These are phyloP conservation scores for Neoaliturus tenellus DNA, from an alignment of 2,888 invertebrate species.

Conservation along the genomic window DNA sequence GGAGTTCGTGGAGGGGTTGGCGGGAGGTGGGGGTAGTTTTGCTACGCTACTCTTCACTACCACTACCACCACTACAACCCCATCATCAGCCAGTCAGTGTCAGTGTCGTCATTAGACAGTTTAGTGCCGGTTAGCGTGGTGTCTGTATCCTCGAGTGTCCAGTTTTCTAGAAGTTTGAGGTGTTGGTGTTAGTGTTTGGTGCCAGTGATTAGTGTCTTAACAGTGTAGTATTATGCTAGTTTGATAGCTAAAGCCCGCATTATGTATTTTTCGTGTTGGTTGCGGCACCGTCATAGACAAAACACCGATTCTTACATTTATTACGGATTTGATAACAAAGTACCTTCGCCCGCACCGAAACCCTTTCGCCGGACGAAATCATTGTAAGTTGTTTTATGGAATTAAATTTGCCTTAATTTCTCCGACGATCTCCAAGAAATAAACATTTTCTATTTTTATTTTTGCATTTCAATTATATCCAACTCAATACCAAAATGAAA, in stretches of 20 bases:
- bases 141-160: background rate
- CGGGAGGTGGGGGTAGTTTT: background rate
- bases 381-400: constrained; percentile 4
- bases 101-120: background rate
- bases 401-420: background rate
- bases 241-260: background rate
- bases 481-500: too few relatives aligned
- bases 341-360: background rate
- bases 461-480: too few relatives aligned
- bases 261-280: constrained; percentile 15
- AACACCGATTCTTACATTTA: constrained; percentile 4
- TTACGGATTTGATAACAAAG: constrained; percentile 4
- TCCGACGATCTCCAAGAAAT: too few relatives aligned
- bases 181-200: background rate
- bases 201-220: too few relatives aligned
- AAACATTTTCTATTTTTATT: too few relatives aligned
- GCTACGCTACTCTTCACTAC: background rate
- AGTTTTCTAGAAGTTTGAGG: background rate
- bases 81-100: background rate
- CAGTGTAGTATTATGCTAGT: background rate
- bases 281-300: background rate
- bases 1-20: background rate
- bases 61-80: background rate
- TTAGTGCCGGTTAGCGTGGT: background rate
- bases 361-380: constrained; percentile 13